Percentiles rank a stretch among this genome's conserved stretches.
phyloP scores from a whole-genome alignment of 2,113 vertebrate species.

The Austrofundulus limnaeus region DNA sequence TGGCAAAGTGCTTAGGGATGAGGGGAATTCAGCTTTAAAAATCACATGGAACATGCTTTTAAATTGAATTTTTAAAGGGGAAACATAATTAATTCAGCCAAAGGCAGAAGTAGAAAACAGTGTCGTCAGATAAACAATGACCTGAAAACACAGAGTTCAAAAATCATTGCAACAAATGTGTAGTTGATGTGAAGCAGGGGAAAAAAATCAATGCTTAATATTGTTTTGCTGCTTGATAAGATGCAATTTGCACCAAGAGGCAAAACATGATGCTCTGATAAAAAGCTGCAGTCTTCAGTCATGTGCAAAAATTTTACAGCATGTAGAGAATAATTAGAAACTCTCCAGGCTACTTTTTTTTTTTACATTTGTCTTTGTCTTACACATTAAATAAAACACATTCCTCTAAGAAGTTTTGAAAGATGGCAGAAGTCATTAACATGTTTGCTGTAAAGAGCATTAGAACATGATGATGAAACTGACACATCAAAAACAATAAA shows the following conservation, averaged over 20 bases:
- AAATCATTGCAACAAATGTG: slow-evolving; percentile 21
- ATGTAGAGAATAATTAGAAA: slow-evolving; percentile 20
- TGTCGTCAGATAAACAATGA: slow-evolving; percentile 30
- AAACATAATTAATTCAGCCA: slow-evolving; percentile 10
- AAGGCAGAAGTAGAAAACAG: slow-evolving; percentile 29
- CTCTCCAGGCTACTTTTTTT: slow-evolving; percentile 26
- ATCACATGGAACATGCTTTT: slow-evolving; percentile 21
- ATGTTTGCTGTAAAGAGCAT: neutral
- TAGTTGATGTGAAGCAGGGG: slow-evolving; percentile 32
- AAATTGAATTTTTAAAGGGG: slow-evolving; percentile 19
- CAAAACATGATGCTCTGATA: slow-evolving; percentile 35
- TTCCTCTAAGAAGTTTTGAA: neutral
- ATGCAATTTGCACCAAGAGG: slow-evolving; percentile 44
- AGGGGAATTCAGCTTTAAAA: slow-evolving; percentile 25
- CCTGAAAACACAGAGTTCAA: slow-evolving; percentile 26
- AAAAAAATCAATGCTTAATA: slow-evolving; percentile 57
- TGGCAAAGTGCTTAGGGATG: neutral
- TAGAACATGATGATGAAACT: neutral
- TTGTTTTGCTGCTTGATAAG: slow-evolving; percentile 41
- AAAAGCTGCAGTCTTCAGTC: slow-evolving; percentile 18
- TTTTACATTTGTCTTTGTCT: neutral
- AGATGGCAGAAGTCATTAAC: neutral
- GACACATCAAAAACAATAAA: neutral
- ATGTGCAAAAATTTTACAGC: slow-evolving; percentile 1
- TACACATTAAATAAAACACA: neutral